phyloP scores from a whole-genome alignment of 1,140 invertebrate species.

The Nautilus pompilius region DNA sequence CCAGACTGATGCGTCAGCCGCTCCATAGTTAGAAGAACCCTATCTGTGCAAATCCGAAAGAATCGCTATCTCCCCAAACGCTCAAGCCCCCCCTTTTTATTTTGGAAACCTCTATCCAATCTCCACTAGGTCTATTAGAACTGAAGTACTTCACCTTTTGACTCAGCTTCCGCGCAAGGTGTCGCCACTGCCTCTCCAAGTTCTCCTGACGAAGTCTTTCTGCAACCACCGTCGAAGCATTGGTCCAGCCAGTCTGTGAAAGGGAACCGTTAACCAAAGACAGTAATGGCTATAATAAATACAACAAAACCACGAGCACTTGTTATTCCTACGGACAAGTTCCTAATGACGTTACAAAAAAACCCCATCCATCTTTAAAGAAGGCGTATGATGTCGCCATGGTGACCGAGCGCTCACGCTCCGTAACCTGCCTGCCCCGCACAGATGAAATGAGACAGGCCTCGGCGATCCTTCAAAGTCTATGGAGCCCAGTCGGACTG shows the following conservation, averaged over 20 bases:
- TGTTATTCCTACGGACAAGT: neutral
- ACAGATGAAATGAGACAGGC: no score
- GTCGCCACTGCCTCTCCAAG: neutral
- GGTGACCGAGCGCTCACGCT: neutral
- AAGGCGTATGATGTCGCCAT: neutral
- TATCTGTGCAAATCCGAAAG: neutral
- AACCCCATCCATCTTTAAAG: neutral
- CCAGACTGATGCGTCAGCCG: no score
- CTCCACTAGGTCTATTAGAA: neutral
- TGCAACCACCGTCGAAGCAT: conserved; percentile 12
- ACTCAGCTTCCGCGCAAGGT: neutral
- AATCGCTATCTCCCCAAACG: neutral
- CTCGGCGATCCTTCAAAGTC: no score
- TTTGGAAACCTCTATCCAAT: conserved; percentile 1
- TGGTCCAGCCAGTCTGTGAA: conserved; percentile 19
- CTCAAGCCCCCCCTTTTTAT: neutral
- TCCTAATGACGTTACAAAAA: neutral
- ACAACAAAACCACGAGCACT: neutral
- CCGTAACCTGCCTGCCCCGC: neutral
- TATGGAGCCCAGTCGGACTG: no score
- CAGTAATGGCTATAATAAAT: neutral
- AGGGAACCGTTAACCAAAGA: neutral
- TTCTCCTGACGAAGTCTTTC: conserved; percentile 1
- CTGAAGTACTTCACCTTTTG: neutral
- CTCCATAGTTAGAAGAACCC: no score